Evolutionary conservation across 2,113 vertebrate genomes (phyloP), one percentile per base, ranked within the genome.

Genomic region (Spizaetus ornatus): DNA sequence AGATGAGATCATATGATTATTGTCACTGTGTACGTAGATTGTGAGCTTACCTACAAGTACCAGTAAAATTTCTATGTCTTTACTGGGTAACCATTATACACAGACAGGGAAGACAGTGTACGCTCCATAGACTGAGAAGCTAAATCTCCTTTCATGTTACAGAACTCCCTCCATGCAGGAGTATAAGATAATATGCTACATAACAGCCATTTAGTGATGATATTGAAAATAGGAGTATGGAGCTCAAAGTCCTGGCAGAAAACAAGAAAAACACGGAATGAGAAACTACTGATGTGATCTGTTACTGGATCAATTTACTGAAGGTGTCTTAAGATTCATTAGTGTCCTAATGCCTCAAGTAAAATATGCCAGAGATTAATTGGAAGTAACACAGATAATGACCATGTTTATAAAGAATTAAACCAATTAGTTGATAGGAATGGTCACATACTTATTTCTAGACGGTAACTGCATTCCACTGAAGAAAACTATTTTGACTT

Each of bases 261-360:
- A 82, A 90, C 36, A 82, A 63, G 70, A 72, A 72, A 88, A 95
- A 71, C 26, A 55, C 0, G 3, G 61, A 67, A 81, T 22, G 23
- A 79, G 82, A 86, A 89, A 47, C 77, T 85, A 85, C 19, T 76
- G 42, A 71, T 53, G 43, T 29, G 61, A 67, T 70, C 74, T 81
- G 25, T 79, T 82, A 82, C 81, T 22, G 34, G 52, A 93, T 82
- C 78, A 53, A 91, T 79, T 90, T 82, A 69, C 16, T 86, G 62
- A 82, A 90, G 40, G 45, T 77, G 73, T 93, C 81, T n/a, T 56
- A 91, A 90, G 61, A 87, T 61, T 82, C 53, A 78, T 71, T 69
- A 73, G n/a, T 61, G 31, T 66, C 45, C 62, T 65, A 80, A 86
- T 56, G 16, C 19, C 70, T 83, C 53, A 53, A 65, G 55, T 56